phyloP scores from a whole-genome alignment of 2,888 invertebrate species.

The Xanthorhoe designata region DNA sequence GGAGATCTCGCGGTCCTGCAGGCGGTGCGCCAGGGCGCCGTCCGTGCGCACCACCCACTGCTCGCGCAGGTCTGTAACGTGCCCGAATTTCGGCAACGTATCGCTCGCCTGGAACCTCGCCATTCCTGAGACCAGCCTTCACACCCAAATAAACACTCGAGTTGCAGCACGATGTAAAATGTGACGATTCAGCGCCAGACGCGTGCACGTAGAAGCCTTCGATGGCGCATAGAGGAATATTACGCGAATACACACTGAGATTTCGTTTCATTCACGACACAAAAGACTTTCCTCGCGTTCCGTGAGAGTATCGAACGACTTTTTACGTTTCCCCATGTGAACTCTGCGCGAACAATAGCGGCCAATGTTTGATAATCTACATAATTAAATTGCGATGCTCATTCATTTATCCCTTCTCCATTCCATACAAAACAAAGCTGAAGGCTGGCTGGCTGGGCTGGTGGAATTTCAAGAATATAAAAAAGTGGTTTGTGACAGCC shows the following conservation, averaged over 20 bases:
- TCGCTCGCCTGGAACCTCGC: constrained; percentile 74
- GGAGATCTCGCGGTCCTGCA: constrained; percentile 81
- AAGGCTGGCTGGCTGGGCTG: background rate
- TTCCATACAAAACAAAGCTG: constrained; percentile 3
- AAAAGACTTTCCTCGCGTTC: constrained; percentile 75
- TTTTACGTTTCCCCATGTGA: constrained; percentile 73
- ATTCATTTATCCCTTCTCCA: constrained; percentile 61
- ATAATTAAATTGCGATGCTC: constrained; percentile 66
- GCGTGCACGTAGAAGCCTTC: constrained; percentile 24
- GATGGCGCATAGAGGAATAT: background rate
- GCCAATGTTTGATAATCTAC: constrained; percentile 70
- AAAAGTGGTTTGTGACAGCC: constrained; percentile 1
- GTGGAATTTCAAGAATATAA: constrained; percentile 11
- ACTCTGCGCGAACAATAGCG: constrained; percentile 70
- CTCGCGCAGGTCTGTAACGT: constrained; percentile 78
- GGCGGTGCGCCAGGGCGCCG: constrained; percentile 77
- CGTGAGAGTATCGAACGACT: constrained; percentile 70
- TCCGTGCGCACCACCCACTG: constrained; percentile 81
- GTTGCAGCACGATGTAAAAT: constrained; percentile 49
- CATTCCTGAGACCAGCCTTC: constrained; percentile 61
- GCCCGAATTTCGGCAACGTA: constrained; percentile 81
- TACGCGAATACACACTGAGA: constrained; percentile 24
- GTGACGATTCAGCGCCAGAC: constrained; percentile 53
- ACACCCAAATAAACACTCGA: constrained; percentile 46
- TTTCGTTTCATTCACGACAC: constrained; percentile 50